Base-by-base conservation (phyloP, 2,113 vertebrate genomes). In the Hippocampus comes region DNA sequence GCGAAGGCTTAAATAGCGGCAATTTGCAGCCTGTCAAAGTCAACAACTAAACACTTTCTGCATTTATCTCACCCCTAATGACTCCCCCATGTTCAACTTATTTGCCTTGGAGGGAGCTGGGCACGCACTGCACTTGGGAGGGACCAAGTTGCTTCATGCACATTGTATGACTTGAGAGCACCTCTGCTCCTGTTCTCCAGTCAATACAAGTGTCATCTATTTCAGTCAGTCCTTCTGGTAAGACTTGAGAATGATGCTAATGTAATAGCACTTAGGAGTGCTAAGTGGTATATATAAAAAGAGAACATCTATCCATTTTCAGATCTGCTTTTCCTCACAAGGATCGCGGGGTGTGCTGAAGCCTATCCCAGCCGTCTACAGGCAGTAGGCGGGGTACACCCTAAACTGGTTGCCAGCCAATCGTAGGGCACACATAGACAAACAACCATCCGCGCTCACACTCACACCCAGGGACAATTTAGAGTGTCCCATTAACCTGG, bases 41-140 rank as follows among this genome's bases (percentile, higher is more conserved):
- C 61, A 69, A 63, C 74, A 78, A 73, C 74, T 82, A 72, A 38
- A 66, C 59, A 71, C 15, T 51, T 68, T 46, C 15, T 55, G 20
- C 43, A 23, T 71, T 34, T 17, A 53, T 49, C 34, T 59, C 42
- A 9, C 71, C 66, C 11, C 55, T 59, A 80, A 76, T 56, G 30
- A 77, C 63, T 73, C 59, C 66, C 34, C 64, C 3, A 9, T 34
- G 14, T 68, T 38, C 30, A 63, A 48, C 30, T 71, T 68, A 14
- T 82, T 73, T 72, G 75, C 60, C 61, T 76, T 63, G 57, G 38
- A 48, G 5, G 42, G 55, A 42, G 68, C 21, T 18, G 12, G 70
- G 42, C 59, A 68, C 30, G 10, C 61, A 63, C 34, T 20, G 41
- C 61, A 63, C 18, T 63, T 3, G 11, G 23, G 25, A 59, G 27